Evolutionary conservation across 1,140 invertebrate genomes (phyloP), one percentile per base, ranked within the genome.

Genomic region (Philaenus spumarius): DNA sequence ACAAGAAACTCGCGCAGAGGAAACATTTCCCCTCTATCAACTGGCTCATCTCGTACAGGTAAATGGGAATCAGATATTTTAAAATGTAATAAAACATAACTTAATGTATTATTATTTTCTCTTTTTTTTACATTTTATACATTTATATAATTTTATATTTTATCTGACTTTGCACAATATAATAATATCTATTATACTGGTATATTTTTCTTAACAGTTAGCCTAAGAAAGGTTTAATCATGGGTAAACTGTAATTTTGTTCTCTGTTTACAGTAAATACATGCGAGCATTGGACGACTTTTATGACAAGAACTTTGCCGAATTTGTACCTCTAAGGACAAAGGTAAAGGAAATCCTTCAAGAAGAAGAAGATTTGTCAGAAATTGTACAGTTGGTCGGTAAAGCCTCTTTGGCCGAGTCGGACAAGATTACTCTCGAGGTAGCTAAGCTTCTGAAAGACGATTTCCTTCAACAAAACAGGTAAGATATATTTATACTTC

Each of bases 1-100:
- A 99, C 73, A 99, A 99, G 76, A 99, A 99, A 75, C 80, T 99
- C 46, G 97, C 97, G 2, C 97, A 99, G 77, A 82, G 97, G 61
- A 99, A 99, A 77, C 97, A 99, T 78, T 99, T 99, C 82, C 97
- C 97, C 37, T 98, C 96, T 55, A 95, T 99, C 74, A 99, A 99
- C 77, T 99, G 97, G 97, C 84, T 99, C 55, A 98, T 99, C 73
- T 98, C 95, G 0, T 99, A 99, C 84, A 92, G 83, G 75, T 82
- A 37, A 5, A 5, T n/a, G n/a, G n/a, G n/a, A n/a, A n/a, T n/a
- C n/a, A n/a, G n/a, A n/a, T n/a, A n/a, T n/a, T n/a, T n/a, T n/a
- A n/a, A n/a, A n/a, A n/a, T n/a, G n/a, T n/a, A n/a, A n/a, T n/a
- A n/a, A n/a, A n/a, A n/a, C n/a, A n/a, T n/a, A n/a, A n/a, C n/a